Evolutionary conservation across 2,113 vertebrate genomes (phyloP).

Genomic region (Mirounga angustirostris): DNA sequence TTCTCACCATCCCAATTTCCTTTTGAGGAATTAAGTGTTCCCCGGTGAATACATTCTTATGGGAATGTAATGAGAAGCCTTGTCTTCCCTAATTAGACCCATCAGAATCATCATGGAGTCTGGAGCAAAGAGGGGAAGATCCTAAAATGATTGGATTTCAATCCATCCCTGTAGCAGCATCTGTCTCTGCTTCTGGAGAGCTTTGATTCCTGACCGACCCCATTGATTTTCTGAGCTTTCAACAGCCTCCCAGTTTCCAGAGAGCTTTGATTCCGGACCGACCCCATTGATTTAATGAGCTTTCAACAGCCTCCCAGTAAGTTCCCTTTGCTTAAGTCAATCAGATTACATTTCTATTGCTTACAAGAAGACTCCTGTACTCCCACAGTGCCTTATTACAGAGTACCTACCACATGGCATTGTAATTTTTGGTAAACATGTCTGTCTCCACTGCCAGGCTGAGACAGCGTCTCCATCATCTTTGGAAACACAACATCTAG

Average conservation of each 20-base stretch:
- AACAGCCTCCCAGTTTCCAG: not conserved
- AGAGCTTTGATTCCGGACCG: not conserved
- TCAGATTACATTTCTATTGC: not conserved
- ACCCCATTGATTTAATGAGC: not conserved
- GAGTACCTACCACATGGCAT: not conserved
- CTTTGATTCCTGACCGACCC: not conserved
- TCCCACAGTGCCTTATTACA: not conserved
- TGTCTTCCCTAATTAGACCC: not conserved
- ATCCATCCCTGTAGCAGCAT: not conserved
- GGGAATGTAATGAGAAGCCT: not conserved
- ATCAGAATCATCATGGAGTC: not conserved
- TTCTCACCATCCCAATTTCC: not conserved
- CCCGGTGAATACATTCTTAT: not conserved
- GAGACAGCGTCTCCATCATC: not conserved
- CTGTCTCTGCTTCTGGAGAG: not conserved
- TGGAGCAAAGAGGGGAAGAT: not conserved
- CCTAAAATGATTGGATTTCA: not conserved
- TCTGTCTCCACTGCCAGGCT: not conserved
- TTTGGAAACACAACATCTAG: not conserved
- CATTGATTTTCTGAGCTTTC: not conserved
- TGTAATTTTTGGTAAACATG: not conserved
- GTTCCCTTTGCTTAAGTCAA: conserved; percentile 21
- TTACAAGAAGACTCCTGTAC: not conserved
- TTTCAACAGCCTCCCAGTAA: not conserved
- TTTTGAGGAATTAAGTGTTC: conserved; percentile 6